Evolutionary conservation across 2,113 vertebrate genomes (phyloP).

Genomic region (Taxidea taxus): DNA sequence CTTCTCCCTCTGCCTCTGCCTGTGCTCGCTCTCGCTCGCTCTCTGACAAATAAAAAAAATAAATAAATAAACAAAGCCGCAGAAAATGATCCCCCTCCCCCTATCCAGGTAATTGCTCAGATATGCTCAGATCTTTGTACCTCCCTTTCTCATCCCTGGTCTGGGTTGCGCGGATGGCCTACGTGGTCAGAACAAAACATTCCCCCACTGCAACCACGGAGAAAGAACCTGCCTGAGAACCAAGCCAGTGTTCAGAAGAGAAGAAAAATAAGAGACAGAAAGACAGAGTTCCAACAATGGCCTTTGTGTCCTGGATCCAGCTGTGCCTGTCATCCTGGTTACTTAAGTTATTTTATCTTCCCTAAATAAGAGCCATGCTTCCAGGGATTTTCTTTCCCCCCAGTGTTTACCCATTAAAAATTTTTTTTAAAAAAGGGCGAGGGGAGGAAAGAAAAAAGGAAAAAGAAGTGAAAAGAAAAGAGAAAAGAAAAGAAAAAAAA

Average conservation of each 20-base stretch:
- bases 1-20: too few relatives aligned
- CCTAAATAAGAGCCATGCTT: too few relatives aligned
- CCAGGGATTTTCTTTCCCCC: not conserved
- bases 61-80: not conserved
- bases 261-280: not conserved
- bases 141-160: too few relatives aligned
- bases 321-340: not conserved
- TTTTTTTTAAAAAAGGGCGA: too few relatives aligned
- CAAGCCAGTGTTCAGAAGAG: not conserved
- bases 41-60: too few relatives aligned
- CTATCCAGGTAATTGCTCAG: not conserved
- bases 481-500: not conserved
- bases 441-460: too few relatives aligned
- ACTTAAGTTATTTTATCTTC: not conserved
- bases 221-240: not conserved
- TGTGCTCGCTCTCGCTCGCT: too few relatives aligned
- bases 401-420: not conserved
- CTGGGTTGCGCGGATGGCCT: not conserved
- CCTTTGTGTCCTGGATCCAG: not conserved
- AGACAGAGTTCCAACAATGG: rapidly evolving
- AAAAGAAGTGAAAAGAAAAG: not conserved
- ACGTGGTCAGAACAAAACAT: not conserved
- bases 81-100: not conserved
- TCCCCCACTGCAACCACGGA: rapidly evolving
- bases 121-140: not conserved